Base-by-base conservation (phyloP, 2,113 vertebrate species). In the Pelvicachromis taeniatus region DNA sequence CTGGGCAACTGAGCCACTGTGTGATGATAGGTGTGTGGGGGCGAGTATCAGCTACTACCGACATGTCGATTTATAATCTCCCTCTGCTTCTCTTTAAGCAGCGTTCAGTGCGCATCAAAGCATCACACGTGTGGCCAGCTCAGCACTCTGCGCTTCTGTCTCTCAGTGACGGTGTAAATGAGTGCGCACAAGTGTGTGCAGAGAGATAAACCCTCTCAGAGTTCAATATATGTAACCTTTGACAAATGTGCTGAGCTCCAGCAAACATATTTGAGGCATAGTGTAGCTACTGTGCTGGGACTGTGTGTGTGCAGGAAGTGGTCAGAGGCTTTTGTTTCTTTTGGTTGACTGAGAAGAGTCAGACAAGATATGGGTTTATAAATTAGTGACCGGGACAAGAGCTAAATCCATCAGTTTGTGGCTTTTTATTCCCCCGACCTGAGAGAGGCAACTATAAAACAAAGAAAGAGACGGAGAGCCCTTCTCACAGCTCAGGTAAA, bases 31-130 rank as follows among this genome's bases (percentile, higher is more conserved):
- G 77, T 87, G 40, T 81, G 87, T 81, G 91, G 86, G 82, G 86
- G 92, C 83, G 86, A 85, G 81, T 80, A 84, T 82, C 77, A 85
- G 38, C 81, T 77, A 85, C 89, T 35, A 90, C 78, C 59, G 53
- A 82, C 85, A 82, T 77, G 78, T 85, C 88, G 91, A 70, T 90
- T 85, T 89, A 78, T 80, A 80, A 78, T 83, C 65, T 59, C 45
- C 75, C n/a, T 90, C 26, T 77, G n/a, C 31, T 81, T 75, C 70
- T 84, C 35, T 56, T 70, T 40, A 16, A 85, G 55, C 80, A 80
- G 61, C 87, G 85, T 85, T 88, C 83, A 52, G 17, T 50, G 78
- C 82, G 80, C 77, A 83, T 87, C 75, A 84, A 19, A 17, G 83
- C 35, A 38, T 19, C 65, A 65, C 50, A 63, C 33, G 55, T 78